Percentiles rank a stretch among this genome's conserved stretches.
These are phyloP conservation scores for Ameiurus melas DNA, from an alignment of 2,113 vertebrate species.

Conservation along the genomic window DNA sequence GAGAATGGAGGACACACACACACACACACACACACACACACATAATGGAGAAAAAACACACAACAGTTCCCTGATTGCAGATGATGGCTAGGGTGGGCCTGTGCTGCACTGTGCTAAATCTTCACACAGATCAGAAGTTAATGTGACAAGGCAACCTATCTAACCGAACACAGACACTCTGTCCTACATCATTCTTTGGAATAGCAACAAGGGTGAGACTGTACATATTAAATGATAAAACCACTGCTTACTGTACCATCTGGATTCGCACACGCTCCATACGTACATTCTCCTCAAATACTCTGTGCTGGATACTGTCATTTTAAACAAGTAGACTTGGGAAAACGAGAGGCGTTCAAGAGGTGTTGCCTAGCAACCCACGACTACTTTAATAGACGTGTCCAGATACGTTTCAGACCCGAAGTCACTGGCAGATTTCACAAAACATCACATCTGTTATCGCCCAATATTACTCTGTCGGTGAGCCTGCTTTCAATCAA, in stretches of 20 bases:
- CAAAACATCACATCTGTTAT: conserved; percentile 1
- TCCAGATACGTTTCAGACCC: background rate
- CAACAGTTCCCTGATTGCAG: background rate
- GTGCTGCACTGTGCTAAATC: background rate
- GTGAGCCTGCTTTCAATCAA: background rate
- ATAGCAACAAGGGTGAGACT: background rate
- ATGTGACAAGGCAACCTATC: background rate
- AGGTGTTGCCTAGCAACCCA: conserved; percentile 28
- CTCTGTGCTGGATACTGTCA: background rate
- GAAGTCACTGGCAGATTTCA: background rate
- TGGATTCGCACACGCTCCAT: background rate
- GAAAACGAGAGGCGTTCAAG: background rate
- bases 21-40: background rate
- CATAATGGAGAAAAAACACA: background rate
- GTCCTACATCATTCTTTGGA: background rate
- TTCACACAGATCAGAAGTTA: background rate
- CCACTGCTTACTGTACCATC: background rate
- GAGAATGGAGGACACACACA: conserved; percentile 13
- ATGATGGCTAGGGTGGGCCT: background rate
- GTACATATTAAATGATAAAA: background rate
- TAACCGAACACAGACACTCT: background rate
- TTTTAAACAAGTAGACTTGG: background rate
- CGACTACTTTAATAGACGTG: background rate
- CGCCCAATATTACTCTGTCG: background rate
- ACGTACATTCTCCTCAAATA: background rate